These are phyloP conservation scores for Neogobius melanostomus DNA, from an alignment of 2,113 vertebrate genomes.

Conservation along the genomic window DNA sequence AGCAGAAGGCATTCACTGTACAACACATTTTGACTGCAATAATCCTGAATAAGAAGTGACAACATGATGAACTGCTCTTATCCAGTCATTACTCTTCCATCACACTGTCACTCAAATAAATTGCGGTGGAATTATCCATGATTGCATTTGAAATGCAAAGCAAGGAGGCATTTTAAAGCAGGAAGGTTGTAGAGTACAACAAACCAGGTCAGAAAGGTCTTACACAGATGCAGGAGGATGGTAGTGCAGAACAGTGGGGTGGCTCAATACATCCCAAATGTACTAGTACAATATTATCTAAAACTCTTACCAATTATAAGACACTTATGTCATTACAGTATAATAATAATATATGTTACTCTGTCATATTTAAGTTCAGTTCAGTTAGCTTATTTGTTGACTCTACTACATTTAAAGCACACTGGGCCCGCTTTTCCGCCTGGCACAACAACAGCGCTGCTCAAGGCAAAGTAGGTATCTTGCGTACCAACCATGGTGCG, in stretches of 20 bases:
- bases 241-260: neutral
- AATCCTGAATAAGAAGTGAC: constrained; percentile 33
- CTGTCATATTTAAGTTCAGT: too few species aligned
- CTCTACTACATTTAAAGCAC: too few species aligned
- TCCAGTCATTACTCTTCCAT: constrained; percentile 46
- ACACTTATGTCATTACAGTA: neutral
- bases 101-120: constrained; percentile 69
- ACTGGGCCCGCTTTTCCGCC: too few species aligned
- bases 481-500: too few species aligned
- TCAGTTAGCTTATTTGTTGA: too few species aligned
- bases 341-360: too few species aligned
- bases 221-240: constrained; percentile 7
- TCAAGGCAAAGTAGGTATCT: too few species aligned
- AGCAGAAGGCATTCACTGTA: constrained; percentile 15
- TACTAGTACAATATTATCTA: neutral
- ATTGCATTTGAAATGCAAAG: constrained; percentile 79
- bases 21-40: constrained; percentile 11
- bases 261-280: neutral
- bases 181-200: constrained; percentile 30
- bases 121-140: constrained; percentile 63
- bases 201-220: constrained; percentile 46
- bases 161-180: constrained; percentile 41
- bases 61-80: constrained; percentile 52
- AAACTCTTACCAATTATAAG: neutral
- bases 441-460: too few species aligned